These are phyloP conservation scores for Aphodius sticticus DNA, from an alignment of 2,888 invertebrate genomes.

Conservation along the genomic window DNA sequence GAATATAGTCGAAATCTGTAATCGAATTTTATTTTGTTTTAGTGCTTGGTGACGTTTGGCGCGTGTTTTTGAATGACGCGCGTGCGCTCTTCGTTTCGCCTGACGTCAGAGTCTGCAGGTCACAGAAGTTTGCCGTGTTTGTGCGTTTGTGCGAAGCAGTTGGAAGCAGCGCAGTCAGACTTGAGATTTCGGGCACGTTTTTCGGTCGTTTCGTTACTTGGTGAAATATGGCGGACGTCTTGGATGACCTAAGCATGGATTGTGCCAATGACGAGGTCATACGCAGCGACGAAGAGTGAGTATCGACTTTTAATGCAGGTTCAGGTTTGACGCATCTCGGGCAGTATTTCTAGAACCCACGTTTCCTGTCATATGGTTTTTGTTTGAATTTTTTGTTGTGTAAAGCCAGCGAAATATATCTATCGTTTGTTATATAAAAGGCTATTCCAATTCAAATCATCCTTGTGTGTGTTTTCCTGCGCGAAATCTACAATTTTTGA, in stretches of 20 bases:
- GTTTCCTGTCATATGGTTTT: background rate
- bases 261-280: conserved; percentile 55
- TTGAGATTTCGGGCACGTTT: conserved; percentile 31
- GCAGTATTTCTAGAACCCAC: conserved; percentile 16
- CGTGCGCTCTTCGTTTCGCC: conserved; percentile 15
- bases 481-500: no score
- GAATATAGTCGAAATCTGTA: conserved; percentile 6
- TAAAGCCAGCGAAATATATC: background rate
- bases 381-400: conserved; percentile 10
- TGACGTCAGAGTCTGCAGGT: background rate
- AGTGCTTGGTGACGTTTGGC: conserved; percentile 31
- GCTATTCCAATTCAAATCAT: background rate
- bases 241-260: conserved; percentile 55
- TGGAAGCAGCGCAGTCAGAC: background rate
- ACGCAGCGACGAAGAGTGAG: conserved; percentile 58
- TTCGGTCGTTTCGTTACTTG: conserved; percentile 30
- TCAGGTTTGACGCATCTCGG: background rate
- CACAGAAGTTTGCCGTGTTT: background rate
- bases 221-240: conserved; percentile 55
- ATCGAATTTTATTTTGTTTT: conserved; percentile 11
- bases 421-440: background rate
- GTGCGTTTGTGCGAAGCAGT: no score
- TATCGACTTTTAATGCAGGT: conserved; percentile 36
- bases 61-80: conserved; percentile 34
- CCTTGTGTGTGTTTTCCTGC: no score